These are phyloP conservation scores for Lordiphosa collinella DNA, from an alignment of 1,140 invertebrate species.

Conservation along the genomic window DNA sequence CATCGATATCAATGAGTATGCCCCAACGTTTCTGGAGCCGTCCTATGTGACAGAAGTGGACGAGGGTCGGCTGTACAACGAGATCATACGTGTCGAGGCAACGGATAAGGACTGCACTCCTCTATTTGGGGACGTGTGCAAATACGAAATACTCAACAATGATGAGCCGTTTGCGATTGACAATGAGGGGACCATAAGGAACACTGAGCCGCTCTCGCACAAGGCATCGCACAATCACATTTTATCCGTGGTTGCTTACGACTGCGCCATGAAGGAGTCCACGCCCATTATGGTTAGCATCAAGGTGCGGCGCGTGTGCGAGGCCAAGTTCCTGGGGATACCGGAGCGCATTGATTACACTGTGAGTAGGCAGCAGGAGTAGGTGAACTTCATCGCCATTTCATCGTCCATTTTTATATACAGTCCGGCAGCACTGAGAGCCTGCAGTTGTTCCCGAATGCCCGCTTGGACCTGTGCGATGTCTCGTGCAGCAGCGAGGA, in stretches of 20 bases:
- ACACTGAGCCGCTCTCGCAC: constrained; percentile 94
- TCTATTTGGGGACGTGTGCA: constrained; percentile 95
- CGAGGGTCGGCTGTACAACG: constrained; percentile 93
- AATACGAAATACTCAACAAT: constrained; percentile 94
- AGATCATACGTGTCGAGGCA: constrained; percentile 94
- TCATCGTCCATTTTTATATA: constrained; percentile 1
- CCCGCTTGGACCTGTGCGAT: constrained; percentile 93
- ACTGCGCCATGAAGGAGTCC: constrained; percentile 95
- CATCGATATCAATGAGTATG: constrained; percentile 96
- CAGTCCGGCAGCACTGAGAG: constrained; percentile 65
- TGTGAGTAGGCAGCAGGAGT: constrained; percentile 82
- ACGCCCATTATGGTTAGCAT: constrained; percentile 96
- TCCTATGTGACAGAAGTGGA: constrained; percentile 94
- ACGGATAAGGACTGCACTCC: constrained; percentile 95
- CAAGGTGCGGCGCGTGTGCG: constrained; percentile 84
- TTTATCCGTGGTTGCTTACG: constrained; percentile 96
- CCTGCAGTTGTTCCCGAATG: constrained; percentile 88
- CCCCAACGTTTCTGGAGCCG: constrained; percentile 92
- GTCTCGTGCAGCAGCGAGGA: constrained; percentile 86
- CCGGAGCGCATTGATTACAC: constrained; percentile 95
- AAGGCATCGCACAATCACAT: constrained; percentile 96
- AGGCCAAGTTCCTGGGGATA: constrained; percentile 83
- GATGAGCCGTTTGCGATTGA: constrained; percentile 96
- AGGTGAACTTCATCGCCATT: background rate
- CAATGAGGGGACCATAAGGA: constrained; percentile 92